phyloP scores from a whole-genome alignment of 2,888 invertebrate species.

The Acheta domesticus region DNA sequence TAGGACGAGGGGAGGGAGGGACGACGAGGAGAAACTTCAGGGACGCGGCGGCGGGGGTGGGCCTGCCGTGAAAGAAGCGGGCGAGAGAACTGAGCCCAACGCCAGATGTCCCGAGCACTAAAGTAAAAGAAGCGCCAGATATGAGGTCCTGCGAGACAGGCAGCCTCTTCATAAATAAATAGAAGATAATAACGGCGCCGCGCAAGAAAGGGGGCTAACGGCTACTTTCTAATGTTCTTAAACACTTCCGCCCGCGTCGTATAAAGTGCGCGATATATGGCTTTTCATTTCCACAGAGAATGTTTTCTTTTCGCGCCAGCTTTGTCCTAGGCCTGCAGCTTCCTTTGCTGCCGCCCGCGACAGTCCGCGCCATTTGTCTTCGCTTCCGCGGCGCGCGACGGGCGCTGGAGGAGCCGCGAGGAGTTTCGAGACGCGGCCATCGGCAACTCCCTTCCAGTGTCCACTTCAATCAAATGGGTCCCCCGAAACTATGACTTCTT shows the following conservation, averaged over 20 bases:
- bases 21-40: background rate
- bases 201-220: background rate
- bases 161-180: constrained; percentile 31
- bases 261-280: background rate
- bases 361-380: background rate
- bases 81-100: background rate
- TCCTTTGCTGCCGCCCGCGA: background rate
- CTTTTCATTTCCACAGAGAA: background rate
- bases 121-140: constrained; percentile 20
- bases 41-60: background rate
- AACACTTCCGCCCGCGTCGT: constrained; percentile 6
- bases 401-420: background rate
- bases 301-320: background rate
- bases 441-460: background rate
- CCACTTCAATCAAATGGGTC: too few species aligned
- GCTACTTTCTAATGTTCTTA: constrained; percentile 18
- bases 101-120: constrained; percentile 24
- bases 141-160: constrained; percentile 29
- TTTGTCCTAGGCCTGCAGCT: background rate
- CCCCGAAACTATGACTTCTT: too few species aligned
- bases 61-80: background rate
- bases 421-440: background rate
- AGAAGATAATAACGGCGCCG: background rate
- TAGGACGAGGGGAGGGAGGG: background rate
- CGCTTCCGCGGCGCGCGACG: background rate